Conservation (phyloP, 2,888 invertebrate genomes). For the Tineola bisselliella region DNA sequence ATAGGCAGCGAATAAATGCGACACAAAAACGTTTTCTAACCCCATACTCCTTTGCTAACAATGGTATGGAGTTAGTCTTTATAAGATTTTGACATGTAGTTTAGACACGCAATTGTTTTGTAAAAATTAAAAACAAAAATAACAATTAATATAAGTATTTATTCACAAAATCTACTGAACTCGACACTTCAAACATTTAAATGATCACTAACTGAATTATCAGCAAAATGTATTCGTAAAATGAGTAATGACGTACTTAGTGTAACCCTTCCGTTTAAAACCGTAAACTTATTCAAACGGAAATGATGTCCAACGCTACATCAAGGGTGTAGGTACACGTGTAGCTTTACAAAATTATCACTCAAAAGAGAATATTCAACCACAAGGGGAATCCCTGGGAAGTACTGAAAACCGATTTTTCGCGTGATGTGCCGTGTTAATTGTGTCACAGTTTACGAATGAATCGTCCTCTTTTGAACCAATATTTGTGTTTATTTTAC, state of each 20-base stretch:
- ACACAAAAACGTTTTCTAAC: too few relatives aligned
- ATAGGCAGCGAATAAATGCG: too few relatives aligned
- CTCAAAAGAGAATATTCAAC: constrained; percentile 33
- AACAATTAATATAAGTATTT: too few relatives aligned
- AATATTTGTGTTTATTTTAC: constrained; percentile 16
- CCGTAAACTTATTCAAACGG: constrained; percentile 35
- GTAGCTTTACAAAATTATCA: constrained; percentile 32
- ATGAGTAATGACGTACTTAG: background rate
- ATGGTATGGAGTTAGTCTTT: too few relatives aligned
- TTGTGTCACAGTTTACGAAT: constrained; percentile 30
- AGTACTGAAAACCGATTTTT: constrained; percentile 26
- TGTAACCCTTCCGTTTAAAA: constrained; percentile 2
- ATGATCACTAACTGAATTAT: background rate
- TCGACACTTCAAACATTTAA: too few relatives aligned
- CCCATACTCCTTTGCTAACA: too few relatives aligned
- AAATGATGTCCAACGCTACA: constrained; percentile 32
- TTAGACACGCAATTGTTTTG: too few relatives aligned
- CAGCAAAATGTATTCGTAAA: background rate
- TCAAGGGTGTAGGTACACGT: constrained; percentile 23
- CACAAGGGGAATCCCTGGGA: constrained; percentile 43
- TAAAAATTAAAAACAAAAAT: too few relatives aligned
- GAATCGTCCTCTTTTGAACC: constrained; percentile 18
- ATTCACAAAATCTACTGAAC: too few relatives aligned
- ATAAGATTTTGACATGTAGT: too few relatives aligned
- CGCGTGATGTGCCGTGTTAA: constrained; percentile 35